A percentile compares a stretch with the other conserved stretches of the same genome.
Conservation (phyloP, 2,113 vertebrate species). For the Tachysurus vachellii region DNA sequence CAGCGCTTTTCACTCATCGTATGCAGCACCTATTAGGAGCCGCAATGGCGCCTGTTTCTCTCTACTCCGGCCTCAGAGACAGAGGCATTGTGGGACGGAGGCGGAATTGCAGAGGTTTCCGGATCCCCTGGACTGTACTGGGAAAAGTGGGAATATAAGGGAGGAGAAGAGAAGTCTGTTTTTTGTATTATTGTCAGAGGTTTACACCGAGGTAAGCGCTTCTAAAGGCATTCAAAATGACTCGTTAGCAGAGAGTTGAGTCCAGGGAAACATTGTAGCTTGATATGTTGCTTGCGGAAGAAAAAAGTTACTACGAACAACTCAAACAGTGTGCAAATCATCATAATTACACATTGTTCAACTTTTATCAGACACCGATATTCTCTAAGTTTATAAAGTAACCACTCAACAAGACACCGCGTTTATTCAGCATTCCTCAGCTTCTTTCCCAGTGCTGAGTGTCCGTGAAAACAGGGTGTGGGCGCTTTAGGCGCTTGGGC, state of each 20-base stretch:
- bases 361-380: not conserved
- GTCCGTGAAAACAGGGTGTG: slow-evolving; percentile 38
- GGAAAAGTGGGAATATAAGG: slow-evolving; percentile 56
- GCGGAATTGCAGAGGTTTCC: slow-evolving; percentile 69
- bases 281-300: slow-evolving; percentile 13
- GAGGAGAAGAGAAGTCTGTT: slow-evolving; percentile 50
- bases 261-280: not conserved
- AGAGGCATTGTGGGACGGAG: slow-evolving; percentile 58
- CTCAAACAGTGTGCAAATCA: not conserved
- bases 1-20: rapidly evolving
- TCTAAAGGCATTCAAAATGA: not conserved
- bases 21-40: slow-evolving; percentile 35
- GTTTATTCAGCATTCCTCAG: not conserved
- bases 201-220: slow-evolving; percentile 68
- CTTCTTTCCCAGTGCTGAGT: not conserved
- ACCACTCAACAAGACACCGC: no score
- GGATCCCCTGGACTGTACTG: slow-evolving; percentile 75
- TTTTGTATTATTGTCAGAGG: slow-evolving; percentile 49
- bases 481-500: slow-evolving; percentile 2
- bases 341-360: not conserved
- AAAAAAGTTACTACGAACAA: not conserved
- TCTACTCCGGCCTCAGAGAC: not conserved
- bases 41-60: slow-evolving; percentile 67
- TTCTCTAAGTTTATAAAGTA: not conserved
- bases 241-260: not conserved